A percentile compares a stretch with the other conserved stretches of the same genome.
Evolutionary conservation across 2,797 vertebrate species (phyloP).

Genomic region (Trematomus bernacchii): DNA sequence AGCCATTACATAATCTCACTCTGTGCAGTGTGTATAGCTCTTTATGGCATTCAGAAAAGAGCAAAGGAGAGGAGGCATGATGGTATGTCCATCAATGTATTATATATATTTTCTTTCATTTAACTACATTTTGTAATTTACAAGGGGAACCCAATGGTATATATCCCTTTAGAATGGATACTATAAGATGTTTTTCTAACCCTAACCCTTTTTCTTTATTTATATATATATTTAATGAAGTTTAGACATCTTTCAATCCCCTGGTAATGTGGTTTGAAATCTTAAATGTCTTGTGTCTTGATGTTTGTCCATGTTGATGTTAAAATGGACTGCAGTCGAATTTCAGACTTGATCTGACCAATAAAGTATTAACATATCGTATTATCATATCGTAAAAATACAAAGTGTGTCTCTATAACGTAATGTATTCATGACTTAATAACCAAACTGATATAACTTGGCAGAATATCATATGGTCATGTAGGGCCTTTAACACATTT

Average conservation of each 20-base stretch:
- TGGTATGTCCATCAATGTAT: conserved; percentile 7
- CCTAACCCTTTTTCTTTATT: no score
- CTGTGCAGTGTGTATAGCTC: conserved; percentile 10
- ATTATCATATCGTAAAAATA: no score
- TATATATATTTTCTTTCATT: not conserved
- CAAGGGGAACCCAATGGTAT: not conserved
- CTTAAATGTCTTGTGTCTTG: not conserved
- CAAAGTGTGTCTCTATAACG: not conserved
- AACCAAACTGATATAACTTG: not conserved
- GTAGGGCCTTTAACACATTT: conserved; percentile 2
- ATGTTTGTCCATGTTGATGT: no score
- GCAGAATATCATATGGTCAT: not conserved
- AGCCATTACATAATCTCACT: conserved; percentile 45
- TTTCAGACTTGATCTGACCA: no score
- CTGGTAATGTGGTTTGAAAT: not conserved
- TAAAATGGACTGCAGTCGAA: no score
- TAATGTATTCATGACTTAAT: not conserved
- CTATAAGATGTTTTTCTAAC: no score
- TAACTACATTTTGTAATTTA: not conserved
- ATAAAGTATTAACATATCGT: no score
- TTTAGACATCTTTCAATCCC: not conserved
- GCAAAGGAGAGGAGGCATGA: conserved; percentile 23
- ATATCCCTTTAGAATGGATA: not conserved
- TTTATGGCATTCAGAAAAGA: conserved; percentile 28
- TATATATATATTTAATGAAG: not conserved